Evolutionary conservation across 2,888 invertebrate genomes (phyloP).

Genomic region (Scaptomyza cyrtandrae): DNA sequence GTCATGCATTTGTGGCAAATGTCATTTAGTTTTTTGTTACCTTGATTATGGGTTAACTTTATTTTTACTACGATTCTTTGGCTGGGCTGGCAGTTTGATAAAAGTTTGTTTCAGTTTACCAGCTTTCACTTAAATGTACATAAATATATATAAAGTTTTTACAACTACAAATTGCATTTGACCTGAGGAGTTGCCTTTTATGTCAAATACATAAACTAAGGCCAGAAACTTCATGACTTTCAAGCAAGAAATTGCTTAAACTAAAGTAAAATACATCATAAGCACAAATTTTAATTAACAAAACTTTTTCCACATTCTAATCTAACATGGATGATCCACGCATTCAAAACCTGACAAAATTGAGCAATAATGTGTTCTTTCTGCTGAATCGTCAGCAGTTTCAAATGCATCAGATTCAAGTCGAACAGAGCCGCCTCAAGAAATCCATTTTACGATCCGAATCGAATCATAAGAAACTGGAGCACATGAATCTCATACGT

Average conservation of each 20-base stretch:
- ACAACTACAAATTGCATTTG: slow-evolving; percentile 36
- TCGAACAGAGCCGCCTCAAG: slow-evolving; percentile 31
- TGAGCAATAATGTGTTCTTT: slow-evolving; percentile 30
- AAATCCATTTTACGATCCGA: background rate
- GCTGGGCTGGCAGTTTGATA: slow-evolving; percentile 5
- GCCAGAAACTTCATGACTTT: background rate
- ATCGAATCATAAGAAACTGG: slow-evolving; percentile 13
- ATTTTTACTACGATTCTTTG: slow-evolving; percentile 11
- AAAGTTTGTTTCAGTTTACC: slow-evolving; percentile 35
- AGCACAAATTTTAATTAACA: background rate
- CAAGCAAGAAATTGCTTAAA: background rate
- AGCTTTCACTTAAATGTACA: slow-evolving; percentile 11
- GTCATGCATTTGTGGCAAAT: slow-evolving; percentile 24
- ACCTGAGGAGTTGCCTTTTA: background rate
- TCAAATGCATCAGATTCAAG: slow-evolving; percentile 16
- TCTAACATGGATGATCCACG: slow-evolving; percentile 37
- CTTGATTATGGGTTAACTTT: slow-evolving; percentile 51
- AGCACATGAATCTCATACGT: slow-evolving; percentile 29
- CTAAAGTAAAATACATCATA: background rate
- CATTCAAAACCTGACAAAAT: slow-evolving; percentile 19
- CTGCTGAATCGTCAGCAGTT: slow-evolving; percentile 19
- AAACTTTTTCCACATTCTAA: background rate
- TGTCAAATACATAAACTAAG: slow-evolving; percentile 2
- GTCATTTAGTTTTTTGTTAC: slow-evolving; percentile 45
- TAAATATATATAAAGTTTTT: slow-evolving; percentile 30